Conservation (phyloP, 2,113 vertebrate genomes). For the Rana temporaria region DNA sequence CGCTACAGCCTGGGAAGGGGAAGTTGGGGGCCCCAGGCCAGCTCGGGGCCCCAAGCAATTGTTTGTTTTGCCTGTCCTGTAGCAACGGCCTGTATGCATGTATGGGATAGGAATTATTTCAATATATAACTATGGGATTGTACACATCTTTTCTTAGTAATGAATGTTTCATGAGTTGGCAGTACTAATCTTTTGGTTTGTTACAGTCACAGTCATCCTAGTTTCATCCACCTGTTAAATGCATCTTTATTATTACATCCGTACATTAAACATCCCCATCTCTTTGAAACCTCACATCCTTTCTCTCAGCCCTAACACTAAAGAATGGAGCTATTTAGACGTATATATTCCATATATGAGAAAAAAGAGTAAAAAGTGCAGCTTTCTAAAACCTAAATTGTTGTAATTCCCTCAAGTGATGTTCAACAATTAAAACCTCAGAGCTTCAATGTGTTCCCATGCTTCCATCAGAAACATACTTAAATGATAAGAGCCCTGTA, state of each 20-base stretch:
- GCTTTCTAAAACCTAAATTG: slow-evolving; percentile 30
- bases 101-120: no score
- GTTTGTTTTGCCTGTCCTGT: no score
- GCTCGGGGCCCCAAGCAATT: no score
- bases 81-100: no score
- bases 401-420: slow-evolving; percentile 28
- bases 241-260: not conserved
- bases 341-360: slow-evolving; percentile 5
- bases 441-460: not conserved
- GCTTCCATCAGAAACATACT: slow-evolving; percentile 42
- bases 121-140: no score
- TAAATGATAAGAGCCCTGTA: slow-evolving; percentile 34
- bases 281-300: slow-evolving; percentile 10
- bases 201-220: no score
- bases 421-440: slow-evolving; percentile 5
- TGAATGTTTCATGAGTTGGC: no score
- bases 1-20: no score
- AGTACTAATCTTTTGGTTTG: no score
- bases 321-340: not conserved
- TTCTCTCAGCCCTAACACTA: not conserved
- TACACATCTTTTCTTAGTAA: no score
- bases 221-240: no score
- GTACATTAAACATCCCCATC: not conserved
- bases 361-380: slow-evolving; percentile 5
- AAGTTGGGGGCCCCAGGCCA: no score